Evolutionary conservation across 2,113 vertebrate genomes (phyloP).

Genomic region (Xyliphius kryptos): DNA sequence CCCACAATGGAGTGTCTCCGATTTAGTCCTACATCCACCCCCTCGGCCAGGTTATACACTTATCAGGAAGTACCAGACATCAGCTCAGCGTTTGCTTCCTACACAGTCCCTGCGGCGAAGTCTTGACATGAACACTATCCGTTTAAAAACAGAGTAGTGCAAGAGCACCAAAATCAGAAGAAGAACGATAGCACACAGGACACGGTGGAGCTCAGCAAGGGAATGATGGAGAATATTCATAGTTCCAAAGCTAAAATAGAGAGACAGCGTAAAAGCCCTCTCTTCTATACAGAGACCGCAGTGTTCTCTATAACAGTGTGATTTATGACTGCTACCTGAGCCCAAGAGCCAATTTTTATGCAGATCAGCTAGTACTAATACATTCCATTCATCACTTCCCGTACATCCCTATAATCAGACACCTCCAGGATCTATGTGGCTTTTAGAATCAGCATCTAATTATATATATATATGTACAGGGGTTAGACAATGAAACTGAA

Average conservation of each 20-base stretch:
- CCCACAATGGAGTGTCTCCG: too few species aligned
- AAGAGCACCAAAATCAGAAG: slow-evolving; percentile 11
- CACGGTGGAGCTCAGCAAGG: slow-evolving; percentile 41
- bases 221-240: slow-evolving; percentile 25
- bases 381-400: slow-evolving; percentile 57
- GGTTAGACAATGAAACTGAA: too few species aligned
- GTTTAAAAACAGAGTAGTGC: slow-evolving; percentile 2
- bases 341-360: slow-evolving; percentile 42
- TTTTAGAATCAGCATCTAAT: too few species aligned
- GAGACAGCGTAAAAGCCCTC: slow-evolving; percentile 5
- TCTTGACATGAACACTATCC: slow-evolving; percentile 1
- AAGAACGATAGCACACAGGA: slow-evolving; percentile 28
- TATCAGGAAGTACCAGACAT: slow-evolving; percentile 20
- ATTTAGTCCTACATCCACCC: too few species aligned
- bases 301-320: slow-evolving; percentile 4
- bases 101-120: slow-evolving; percentile 7
- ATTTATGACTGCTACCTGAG: slow-evolving; percentile 39
- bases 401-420: slow-evolving; percentile 26
- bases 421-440: too few species aligned
- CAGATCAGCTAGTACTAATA: slow-evolving; percentile 56
- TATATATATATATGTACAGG: too few species aligned
- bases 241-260: not conserved
- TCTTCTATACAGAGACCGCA: slow-evolving; percentile 22
- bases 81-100: not conserved
- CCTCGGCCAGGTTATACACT: slow-evolving; percentile 17